A percentile compares a stretch with the other conserved stretches of the same genome.
These are phyloP conservation scores for Acipenser ruthenus DNA, from an alignment of 2,797 vertebrate genomes.

Conservation along the genomic window DNA sequence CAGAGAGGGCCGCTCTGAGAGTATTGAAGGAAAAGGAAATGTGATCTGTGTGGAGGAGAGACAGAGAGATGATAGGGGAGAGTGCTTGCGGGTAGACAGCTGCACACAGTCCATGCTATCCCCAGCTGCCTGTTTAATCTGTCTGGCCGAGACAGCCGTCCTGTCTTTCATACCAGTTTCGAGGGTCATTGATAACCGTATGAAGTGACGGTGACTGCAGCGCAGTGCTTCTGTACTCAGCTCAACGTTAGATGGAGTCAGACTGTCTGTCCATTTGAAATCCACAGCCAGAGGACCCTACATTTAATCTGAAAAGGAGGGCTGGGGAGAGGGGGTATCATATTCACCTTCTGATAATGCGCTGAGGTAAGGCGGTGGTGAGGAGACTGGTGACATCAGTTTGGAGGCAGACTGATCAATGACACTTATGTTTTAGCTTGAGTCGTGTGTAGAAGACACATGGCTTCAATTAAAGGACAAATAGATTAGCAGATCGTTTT, in stretches of 20 bases:
- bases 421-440: constrained; percentile 68
- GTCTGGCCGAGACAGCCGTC: constrained; percentile 54
- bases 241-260: constrained; percentile 59
- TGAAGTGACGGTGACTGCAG: constrained; percentile 40
- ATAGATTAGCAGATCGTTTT: constrained; percentile 36
- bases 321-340: constrained; percentile 37
- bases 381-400: constrained; percentile 67
- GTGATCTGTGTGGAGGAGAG: constrained; percentile 51
- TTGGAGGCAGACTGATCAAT: constrained; percentile 73
- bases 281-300: constrained; percentile 40
- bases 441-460: constrained; percentile 59
- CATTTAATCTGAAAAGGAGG: constrained; percentile 50
- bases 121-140: constrained; percentile 37
- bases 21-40: constrained; percentile 70
- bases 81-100: constrained; percentile 43
- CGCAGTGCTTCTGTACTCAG: constrained; percentile 40
- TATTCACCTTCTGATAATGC: constrained; percentile 76
- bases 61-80: constrained; percentile 36
- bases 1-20: constrained; percentile 30
- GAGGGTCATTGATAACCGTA: constrained; percentile 52
- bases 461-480: constrained; percentile 49
- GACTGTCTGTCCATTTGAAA: constrained; percentile 63
- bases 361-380: constrained; percentile 53
- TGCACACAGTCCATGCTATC: constrained; percentile 26
- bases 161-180: constrained; percentile 42